phyloP scores from a whole-genome alignment of 2,797 vertebrate genomes.

The Sebastes iracundus region DNA sequence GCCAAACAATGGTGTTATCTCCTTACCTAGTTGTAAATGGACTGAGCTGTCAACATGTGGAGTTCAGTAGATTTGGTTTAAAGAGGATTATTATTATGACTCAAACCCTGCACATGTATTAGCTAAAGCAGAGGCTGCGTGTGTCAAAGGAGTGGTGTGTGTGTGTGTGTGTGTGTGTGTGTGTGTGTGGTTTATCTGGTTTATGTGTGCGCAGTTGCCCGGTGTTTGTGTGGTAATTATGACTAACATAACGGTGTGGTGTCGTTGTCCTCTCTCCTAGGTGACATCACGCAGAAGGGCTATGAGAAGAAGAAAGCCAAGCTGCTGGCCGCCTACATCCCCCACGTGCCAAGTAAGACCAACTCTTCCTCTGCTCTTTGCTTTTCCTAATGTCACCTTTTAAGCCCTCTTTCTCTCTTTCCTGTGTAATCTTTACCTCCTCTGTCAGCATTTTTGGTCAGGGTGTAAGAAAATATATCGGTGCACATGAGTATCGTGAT shows the following conservation, averaged over 20 bases:
- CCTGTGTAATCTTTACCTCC: neutral
- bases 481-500: too few species aligned
- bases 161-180: conserved; percentile 15
- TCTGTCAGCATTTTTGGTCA: neutral
- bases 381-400: conserved; percentile 7
- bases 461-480: too few species aligned
- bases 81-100: conserved; percentile 69
- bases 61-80: conserved; percentile 62
- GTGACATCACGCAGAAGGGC: conserved; percentile 98
- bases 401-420: neutral
- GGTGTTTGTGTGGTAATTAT: conserved; percentile 65
- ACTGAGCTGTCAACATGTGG: conserved; percentile 52
- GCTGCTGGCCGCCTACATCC: conserved; percentile 91
- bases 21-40: conserved; percentile 47
- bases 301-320: conserved; percentile 98
- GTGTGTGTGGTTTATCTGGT: conserved; percentile 21
- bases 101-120: conserved; percentile 54
- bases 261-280: conserved; percentile 82
- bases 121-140: conserved; percentile 23
- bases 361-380: conserved; percentile 17
- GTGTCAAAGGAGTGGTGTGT: conserved; percentile 1
- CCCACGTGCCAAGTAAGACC: conserved; percentile 89
- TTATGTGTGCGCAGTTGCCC: neutral
- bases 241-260: conserved; percentile 69
- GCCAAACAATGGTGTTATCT: conserved; percentile 68